A percentile compares a stretch with the other conserved stretches of the same genome.
These are phyloP conservation scores for Elaphurus davidianus DNA, from an alignment of 2,113 vertebrate genomes.

Conservation along the genomic window DNA sequence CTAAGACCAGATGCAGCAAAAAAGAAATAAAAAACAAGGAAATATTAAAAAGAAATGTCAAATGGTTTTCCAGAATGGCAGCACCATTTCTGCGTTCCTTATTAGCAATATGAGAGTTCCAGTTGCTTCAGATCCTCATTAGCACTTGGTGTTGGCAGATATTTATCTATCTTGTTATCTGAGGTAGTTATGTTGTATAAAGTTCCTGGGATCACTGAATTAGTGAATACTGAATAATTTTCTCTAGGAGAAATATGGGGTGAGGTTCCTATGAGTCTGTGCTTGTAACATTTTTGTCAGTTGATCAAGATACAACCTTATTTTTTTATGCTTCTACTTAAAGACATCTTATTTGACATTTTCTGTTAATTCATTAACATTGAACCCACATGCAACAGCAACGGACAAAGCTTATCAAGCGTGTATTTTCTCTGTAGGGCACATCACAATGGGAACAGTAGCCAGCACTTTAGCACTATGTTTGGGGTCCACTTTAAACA, in stretches of 20 bases:
- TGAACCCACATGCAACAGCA: not conserved
- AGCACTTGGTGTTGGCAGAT: not conserved
- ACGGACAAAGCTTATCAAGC: not conserved
- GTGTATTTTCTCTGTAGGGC: not conserved
- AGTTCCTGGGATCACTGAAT: not conserved
- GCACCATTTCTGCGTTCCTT: not conserved
- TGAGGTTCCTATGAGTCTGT: not conserved
- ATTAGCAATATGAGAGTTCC: not conserved
- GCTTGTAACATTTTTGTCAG: not conserved
- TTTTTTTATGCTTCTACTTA: not conserved
- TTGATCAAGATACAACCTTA: not conserved
- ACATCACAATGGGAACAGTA: not conserved
- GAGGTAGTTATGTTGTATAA: not conserved
- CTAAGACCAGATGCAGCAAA: not conserved
- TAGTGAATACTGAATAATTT: not conserved
- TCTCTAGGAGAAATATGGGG: not conserved
- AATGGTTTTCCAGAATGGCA: not conserved
- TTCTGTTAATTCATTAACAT: not conserved
- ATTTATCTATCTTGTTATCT: not conserved
- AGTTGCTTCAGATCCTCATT: not conserved
- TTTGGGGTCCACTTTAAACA: not conserved
- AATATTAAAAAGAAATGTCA: not conserved
- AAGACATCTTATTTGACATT: not conserved
- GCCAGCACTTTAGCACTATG: not conserved
- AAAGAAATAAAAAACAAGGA: not conserved